Evolutionary conservation across 2,888 invertebrate genomes (phyloP).

Genomic region (Archips crataeganus): DNA sequence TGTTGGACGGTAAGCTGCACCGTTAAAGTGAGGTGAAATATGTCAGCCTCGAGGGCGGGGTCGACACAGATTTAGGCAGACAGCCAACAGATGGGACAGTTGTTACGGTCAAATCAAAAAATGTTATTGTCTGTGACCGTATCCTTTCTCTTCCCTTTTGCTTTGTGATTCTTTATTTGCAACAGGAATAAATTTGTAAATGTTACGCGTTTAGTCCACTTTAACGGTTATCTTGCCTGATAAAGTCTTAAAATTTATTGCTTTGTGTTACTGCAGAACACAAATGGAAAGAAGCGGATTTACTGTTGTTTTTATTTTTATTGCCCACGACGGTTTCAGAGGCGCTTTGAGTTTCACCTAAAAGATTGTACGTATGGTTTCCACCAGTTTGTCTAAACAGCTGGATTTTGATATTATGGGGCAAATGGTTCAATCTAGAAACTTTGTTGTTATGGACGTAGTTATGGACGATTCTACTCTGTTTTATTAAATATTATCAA

Average conservation of each 20-base stretch:
- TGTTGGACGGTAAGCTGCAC: slow-evolving; percentile 24
- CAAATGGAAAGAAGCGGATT: slow-evolving; percentile 18
- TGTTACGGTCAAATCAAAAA: slow-evolving; percentile 53
- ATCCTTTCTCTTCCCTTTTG: slow-evolving; percentile 31
- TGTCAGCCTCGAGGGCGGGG: slow-evolving; percentile 48
- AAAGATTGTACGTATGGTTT: neutral
- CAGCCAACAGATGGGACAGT: slow-evolving; percentile 77
- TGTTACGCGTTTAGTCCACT: slow-evolving; percentile 24
- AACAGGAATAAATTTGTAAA: slow-evolving; percentile 27
- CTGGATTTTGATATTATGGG: too few relatives aligned
- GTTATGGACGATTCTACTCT: neutral
- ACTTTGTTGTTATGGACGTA: neutral
- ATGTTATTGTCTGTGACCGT: slow-evolving; percentile 44
- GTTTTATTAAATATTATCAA: too few relatives aligned
- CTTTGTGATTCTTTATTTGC: slow-evolving; percentile 34
- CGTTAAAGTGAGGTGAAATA: slow-evolving; percentile 37
- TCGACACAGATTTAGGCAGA: slow-evolving; percentile 67
- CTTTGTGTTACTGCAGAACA: slow-evolving; percentile 13
- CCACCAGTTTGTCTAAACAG: neutral
- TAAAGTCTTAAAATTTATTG: slow-evolving; percentile 30
- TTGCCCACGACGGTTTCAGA: neutral
- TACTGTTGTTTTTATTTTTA: slow-evolving; percentile 14
- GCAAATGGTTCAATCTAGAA: neutral
- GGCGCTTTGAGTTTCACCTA: neutral
- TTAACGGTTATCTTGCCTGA: slow-evolving; percentile 29